Conservation (phyloP, 2,797 vertebrate species). For the Sebastes taczanowskii region DNA sequence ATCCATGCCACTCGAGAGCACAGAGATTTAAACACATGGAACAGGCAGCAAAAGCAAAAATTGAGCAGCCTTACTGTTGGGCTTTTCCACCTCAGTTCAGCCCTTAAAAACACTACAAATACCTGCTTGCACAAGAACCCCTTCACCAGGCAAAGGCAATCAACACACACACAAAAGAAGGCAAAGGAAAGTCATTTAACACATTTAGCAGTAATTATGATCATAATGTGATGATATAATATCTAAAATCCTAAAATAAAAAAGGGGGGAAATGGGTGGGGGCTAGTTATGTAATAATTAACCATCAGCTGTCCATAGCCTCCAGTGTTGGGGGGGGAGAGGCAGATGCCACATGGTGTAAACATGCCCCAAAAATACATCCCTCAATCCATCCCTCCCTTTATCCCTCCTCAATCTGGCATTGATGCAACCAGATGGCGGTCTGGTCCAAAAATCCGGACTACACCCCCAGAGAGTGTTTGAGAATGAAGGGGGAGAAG, state of each 20-base stretch:
- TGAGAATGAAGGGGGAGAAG: neutral
- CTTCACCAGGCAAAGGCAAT: conserved; percentile 64
- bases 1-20: conserved; percentile 15
- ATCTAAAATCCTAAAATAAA: conserved; percentile 29
- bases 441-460: conserved; percentile 38
- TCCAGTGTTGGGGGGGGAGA: conserved; percentile 46
- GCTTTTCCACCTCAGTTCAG: conserved; percentile 16
- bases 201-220: conserved; percentile 53
- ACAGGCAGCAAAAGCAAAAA: conserved; percentile 28
- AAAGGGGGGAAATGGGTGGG: neutral
- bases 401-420: conserved; percentile 38
- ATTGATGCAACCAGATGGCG: conserved; percentile 56
- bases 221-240: conserved; percentile 46
- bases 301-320: conserved; percentile 66
- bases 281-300: conserved; percentile 57
- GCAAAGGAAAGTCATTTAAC: conserved; percentile 52
- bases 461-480: conserved; percentile 31
- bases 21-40: conserved; percentile 15
- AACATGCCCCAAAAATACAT: conserved; percentile 66
- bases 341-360: conserved; percentile 65
- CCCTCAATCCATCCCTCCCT: conserved; percentile 31
- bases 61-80: conserved; percentile 37
- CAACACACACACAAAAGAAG: conserved; percentile 45
- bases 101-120: conserved; percentile 37
- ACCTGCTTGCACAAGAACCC: conserved; percentile 40